phyloP scores from a whole-genome alignment of 2,888 invertebrate species.

The Drosophila kuntzei region DNA sequence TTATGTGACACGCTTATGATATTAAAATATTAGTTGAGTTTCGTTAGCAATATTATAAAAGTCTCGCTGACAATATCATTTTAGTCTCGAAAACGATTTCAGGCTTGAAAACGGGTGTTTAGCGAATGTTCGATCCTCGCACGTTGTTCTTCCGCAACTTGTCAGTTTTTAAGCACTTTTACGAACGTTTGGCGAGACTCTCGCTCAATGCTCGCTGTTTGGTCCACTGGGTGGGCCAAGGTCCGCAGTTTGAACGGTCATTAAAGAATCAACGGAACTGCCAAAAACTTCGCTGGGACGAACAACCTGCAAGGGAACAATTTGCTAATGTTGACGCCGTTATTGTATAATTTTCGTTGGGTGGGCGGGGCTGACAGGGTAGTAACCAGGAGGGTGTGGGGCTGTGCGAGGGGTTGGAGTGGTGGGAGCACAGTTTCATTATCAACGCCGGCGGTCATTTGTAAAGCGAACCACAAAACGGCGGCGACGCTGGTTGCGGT shows the following conservation, averaged over 20 bases:
- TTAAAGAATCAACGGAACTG: constrained; percentile 45
- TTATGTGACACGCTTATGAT: too few species aligned
- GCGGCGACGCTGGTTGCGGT: constrained; percentile 46
- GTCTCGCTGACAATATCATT: too few species aligned
- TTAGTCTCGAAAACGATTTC: too few species aligned
- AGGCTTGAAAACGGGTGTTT: too few species aligned
- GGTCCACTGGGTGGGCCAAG: too few species aligned
- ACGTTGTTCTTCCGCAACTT: too few species aligned
- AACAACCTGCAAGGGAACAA: constrained; percentile 54
- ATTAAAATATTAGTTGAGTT: too few species aligned
- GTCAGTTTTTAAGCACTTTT: neutral
- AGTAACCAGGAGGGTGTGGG: neutral
- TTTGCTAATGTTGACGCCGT: constrained; percentile 81
- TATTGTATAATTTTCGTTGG: constrained; percentile 70
- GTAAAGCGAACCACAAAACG: constrained; percentile 73
- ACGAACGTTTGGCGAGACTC: too few species aligned
- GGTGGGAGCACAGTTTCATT: constrained; percentile 44
- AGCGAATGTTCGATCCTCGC: too few species aligned
- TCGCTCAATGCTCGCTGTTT: too few species aligned
- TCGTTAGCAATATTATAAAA: too few species aligned
- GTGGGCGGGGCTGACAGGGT: constrained; percentile 39
- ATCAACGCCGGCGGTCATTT: constrained; percentile 70
- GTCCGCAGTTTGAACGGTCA: constrained; percentile 47
- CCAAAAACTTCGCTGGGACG: constrained; percentile 16
- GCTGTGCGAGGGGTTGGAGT: neutral